Evolutionary conservation across 2,113 vertebrate genomes (phyloP).

Genomic region (Chunga burmeisteri): DNA sequence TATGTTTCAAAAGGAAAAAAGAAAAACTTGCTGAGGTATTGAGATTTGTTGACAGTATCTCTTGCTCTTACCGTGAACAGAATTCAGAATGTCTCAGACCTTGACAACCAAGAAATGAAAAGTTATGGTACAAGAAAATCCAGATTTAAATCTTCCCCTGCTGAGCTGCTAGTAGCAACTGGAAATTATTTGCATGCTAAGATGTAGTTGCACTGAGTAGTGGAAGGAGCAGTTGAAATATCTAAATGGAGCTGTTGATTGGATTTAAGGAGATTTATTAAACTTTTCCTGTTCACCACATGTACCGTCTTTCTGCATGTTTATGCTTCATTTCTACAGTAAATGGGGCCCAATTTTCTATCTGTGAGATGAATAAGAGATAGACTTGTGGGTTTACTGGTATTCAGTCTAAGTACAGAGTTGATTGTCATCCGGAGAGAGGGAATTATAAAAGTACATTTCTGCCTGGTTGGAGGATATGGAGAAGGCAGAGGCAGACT

Average conservation of each 20-base stretch:
- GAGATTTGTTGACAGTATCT: constrained; percentile 10
- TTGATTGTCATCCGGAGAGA: background rate
- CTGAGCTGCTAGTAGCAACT: constrained; percentile 45
- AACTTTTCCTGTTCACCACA: background rate
- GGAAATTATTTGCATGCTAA: constrained; percentile 12
- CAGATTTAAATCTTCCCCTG: constrained; percentile 52
- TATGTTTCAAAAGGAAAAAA: background rate
- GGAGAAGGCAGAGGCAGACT: background rate
- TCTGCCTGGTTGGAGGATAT: background rate
- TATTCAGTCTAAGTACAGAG: background rate
- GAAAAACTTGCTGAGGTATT: background rate
- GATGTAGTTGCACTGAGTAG: background rate
- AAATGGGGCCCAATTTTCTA: rapidly evolving
- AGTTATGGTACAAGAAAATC: constrained; percentile 52
- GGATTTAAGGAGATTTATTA: background rate
- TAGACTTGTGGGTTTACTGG: background rate
- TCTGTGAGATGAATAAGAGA: background rate
- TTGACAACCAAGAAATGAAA: constrained; percentile 55
- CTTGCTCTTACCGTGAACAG: background rate
- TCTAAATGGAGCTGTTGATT: background rate
- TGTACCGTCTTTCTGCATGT: background rate
- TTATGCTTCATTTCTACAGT: background rate
- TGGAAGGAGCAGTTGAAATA: background rate
- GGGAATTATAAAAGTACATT: background rate
- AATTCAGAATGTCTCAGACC: constrained; percentile 1